Percentiles rank a stretch among this genome's conserved stretches.
phyloP scores from a whole-genome alignment of 2,113 vertebrate species.

The Rhombomys opimus region DNA sequence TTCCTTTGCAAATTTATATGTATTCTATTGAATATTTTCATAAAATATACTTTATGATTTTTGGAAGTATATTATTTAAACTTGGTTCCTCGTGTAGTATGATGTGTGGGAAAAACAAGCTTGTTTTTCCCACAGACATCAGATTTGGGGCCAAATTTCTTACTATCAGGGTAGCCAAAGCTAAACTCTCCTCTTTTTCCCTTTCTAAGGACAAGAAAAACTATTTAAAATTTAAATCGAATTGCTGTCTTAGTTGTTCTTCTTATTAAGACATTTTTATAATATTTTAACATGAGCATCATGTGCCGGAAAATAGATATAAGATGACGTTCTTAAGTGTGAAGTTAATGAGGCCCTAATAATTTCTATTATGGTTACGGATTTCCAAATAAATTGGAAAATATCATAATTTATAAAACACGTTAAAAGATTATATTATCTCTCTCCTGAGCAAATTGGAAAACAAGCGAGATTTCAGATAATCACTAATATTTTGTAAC shows the following conservation, averaged over 20 bases:
- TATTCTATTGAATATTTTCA: not conserved
- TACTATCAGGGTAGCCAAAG: not conserved
- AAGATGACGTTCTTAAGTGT: slow-evolving; percentile 22
- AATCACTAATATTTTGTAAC: slow-evolving; percentile 27
- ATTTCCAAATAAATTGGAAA: slow-evolving; percentile 49
- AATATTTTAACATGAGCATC: slow-evolving; percentile 30
- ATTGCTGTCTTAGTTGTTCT: not conserved
- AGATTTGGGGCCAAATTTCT: not conserved
- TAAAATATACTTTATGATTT: not conserved
- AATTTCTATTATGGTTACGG: slow-evolving; percentile 34
- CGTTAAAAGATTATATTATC: slow-evolving; percentile 27
- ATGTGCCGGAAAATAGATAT: slow-evolving; percentile 56
- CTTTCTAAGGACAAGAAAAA: not conserved
- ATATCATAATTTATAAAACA: not conserved
- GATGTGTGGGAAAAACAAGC: not conserved
- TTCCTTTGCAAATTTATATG: not conserved
- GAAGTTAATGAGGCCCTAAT: slow-evolving; percentile 36
- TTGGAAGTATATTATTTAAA: not conserved
- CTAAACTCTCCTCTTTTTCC: not conserved
- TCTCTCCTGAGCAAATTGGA: slow-evolving; percentile 8
- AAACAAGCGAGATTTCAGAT: slow-evolving; percentile 57
- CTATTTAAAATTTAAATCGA: slow-evolving; percentile 30
- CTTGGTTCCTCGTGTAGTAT: not conserved
- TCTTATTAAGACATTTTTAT: not conserved
- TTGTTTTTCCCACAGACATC: not conserved